Base-by-base conservation (phyloP, 2,888 invertebrate species). In the Drosophila limbata region DNA sequence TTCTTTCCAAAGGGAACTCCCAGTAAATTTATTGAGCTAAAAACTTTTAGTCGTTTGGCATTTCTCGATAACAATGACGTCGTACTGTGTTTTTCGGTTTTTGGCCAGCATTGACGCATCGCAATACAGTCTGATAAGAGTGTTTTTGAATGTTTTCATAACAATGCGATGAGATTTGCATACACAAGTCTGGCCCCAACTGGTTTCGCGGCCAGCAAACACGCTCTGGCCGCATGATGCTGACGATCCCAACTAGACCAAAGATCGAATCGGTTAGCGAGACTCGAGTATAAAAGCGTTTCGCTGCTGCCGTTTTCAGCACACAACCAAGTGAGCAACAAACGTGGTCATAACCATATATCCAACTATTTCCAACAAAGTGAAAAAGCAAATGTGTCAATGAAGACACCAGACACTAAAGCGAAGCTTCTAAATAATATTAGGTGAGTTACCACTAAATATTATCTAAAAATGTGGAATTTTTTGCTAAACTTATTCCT, bases 351-450 rank as follows among this genome's bases (percentile, higher is more conserved):
- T 28, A 64, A 50, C 50, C 60, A 74, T 44, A 60, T 17, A 39
- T 39, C 13, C 19, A 62, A 33, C 55, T 51, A 55, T 64, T 50
- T 61, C 39, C 50, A 39, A 47, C n/a, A 44, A 63, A 56, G 89
- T 81, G 42, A 10, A 51, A 33, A 67, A 80, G 47, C 76, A 81
- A 76, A 84, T 91, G 91, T 91, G 92, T 92, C 92, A 92, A 92
- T 92, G 92, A 86, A 77, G 88, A 89, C 90, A 86, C 91, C 89
- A 80, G 92, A 92, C 84, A 87, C 92, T 66, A 92, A 92, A 82
- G 90, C 90, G 31, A 92, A 92, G 79, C 86, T 92, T 64, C 81
- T 92, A 76, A 80, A 90, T 80, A 91, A 92, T 84, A 76, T 92
- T 76, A 92, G 92, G 92, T 92, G 59, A 88, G 73, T 68, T 25